Conservation (phyloP, 2,113 vertebrate species). For the Microtus oregoni region DNA sequence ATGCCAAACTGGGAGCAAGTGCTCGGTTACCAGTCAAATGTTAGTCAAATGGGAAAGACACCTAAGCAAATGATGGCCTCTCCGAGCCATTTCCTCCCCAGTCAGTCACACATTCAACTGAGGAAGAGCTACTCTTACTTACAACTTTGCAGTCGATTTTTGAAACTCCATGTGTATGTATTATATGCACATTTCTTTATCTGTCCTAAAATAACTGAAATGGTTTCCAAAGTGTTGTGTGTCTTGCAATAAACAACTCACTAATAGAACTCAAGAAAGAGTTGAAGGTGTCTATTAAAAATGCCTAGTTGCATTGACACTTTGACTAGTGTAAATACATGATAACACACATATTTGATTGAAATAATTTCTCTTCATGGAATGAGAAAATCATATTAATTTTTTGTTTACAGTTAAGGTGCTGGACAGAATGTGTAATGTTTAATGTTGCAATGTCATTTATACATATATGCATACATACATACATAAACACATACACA, state of each 20-base stretch:
- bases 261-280: background rate
- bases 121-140: background rate
- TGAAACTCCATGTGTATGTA: background rate
- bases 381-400: background rate
- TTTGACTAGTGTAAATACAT: background rate
- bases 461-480: background rate
- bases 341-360: background rate
- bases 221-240: background rate
- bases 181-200: background rate
- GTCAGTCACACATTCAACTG: slow-evolving; percentile 10
- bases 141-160: background rate
- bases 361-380: background rate
- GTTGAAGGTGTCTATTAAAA: background rate
- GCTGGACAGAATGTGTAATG: background rate
- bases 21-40: slow-evolving; percentile 21
- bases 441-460: background rate
- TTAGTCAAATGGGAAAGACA: slow-evolving; percentile 21
- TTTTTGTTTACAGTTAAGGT: background rate
- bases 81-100: background rate
- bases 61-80: background rate
- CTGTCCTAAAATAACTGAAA: background rate
- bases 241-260: no score
- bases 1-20: background rate
- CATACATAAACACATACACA: background rate
- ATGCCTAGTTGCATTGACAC: background rate